Evolutionary conservation across 2,888 invertebrate genomes (phyloP), one percentile per base, ranked within the genome.

Genomic region (Helobdella robusta): DNA sequence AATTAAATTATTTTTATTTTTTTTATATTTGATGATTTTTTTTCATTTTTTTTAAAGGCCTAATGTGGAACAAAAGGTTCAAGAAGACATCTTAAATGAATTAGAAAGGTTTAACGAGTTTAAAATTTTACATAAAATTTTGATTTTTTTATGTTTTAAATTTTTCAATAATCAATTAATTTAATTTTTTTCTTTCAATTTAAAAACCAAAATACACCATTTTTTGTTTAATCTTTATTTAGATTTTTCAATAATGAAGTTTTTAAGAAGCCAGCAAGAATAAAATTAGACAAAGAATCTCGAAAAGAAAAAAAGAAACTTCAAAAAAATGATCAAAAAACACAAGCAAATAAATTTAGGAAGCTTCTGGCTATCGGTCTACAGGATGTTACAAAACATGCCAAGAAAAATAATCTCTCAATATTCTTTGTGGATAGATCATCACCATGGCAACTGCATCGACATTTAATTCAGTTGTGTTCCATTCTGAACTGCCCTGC

Each of bases 361-460:
- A 32, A 20, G 11, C 34, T n/a, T 15, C 34, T 62, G 50, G 62
- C 32, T 8, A 23, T 62, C 15, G 62, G 62, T 2, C n/a, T 62
- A 20, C 25, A 50, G 32, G 50, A 62, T 23, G 62, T 50, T n/a
- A 62, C 62, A 18, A 36, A 50, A 50, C 20, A n/a, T n/a, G 15
- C 50, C 15, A 50, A 62, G 32, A 44, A 30, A 18, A 34, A 28
- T 18, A 62, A 60, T 8, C 35, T 40, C 40, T 48, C 48, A 2
- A 23, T 66, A 11, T 18, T 66, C 36, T 25, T 66, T 3, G 66
- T 66, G n/a, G 62, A 66, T 36, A 32, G 62, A 18, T 66, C 66
- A 8, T 54, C 66, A 18, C 66, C 66, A 54, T 66, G 66, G 66
- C 66, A 66, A 62, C 61, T 66, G 56, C 66, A 66, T 46, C 28